These are phyloP conservation scores for Enhydra lutris DNA, from an alignment of 2,113 vertebrate species.

Conservation along the genomic window DNA sequence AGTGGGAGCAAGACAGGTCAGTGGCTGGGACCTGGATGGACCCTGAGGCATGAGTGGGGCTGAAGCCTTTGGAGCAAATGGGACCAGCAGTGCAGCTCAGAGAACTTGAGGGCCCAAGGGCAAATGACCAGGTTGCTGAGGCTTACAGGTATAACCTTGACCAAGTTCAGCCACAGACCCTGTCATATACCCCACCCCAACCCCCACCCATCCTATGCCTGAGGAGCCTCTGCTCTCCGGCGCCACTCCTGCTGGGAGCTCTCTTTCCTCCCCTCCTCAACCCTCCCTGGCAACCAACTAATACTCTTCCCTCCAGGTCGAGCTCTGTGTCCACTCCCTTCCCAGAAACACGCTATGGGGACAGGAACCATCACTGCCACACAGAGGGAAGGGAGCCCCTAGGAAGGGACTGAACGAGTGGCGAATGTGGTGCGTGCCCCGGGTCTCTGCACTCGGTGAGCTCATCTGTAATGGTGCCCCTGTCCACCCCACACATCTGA, in stretches of 20 bases:
- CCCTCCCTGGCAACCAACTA: background rate
- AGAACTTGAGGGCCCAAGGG: background rate
- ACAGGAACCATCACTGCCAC: background rate
- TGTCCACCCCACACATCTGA: rapidly evolving
- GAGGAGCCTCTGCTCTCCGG: background rate
- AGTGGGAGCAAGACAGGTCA: background rate
- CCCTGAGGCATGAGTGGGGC: background rate
- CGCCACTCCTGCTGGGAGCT: background rate
- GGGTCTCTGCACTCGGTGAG: background rate
- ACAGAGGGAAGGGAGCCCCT: rapidly evolving
- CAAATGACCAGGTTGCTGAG: rapidly evolving
- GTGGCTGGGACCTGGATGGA: background rate
- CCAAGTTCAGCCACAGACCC: background rate
- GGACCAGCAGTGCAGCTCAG: background rate
- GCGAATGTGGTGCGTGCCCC: rapidly evolving
- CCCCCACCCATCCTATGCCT: rapidly evolving
- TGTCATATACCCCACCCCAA: too few species aligned
- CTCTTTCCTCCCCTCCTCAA: background rate
- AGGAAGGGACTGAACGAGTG: rapidly evolving
- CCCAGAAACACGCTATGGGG: background rate
- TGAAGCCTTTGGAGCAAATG: background rate
- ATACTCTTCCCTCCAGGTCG: too few species aligned
- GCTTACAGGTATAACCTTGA: background rate
- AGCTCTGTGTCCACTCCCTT: background rate
- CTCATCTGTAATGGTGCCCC: background rate